These are phyloP conservation scores for Hyla sarda DNA, from an alignment of 2,113 vertebrate genomes.

Conservation along the genomic window DNA sequence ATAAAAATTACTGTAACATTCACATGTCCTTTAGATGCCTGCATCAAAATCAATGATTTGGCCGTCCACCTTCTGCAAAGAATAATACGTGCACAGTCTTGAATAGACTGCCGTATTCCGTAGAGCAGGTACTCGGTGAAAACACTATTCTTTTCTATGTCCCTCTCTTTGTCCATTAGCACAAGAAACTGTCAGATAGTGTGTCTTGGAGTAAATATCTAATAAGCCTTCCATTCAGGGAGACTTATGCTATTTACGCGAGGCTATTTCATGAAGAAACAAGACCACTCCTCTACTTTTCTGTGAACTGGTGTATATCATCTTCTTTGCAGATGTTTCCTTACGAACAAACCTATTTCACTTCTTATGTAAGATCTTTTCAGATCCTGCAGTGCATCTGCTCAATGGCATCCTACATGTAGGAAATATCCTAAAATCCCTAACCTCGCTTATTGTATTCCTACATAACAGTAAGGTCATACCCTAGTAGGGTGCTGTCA, in stretches of 20 bases:
- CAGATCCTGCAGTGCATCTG: not conserved
- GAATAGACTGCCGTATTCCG: constrained; percentile 39
- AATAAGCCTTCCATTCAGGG: constrained; percentile 6
- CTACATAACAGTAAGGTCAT: no score
- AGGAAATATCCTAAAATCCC: no score
- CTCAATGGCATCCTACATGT: not conserved
- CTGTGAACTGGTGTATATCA: not conserved
- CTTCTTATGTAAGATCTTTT: not conserved
- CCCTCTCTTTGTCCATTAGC: constrained; percentile 20
- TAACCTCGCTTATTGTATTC: no score
- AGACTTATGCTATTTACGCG: not conserved
- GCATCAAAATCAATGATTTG: constrained; percentile 50
- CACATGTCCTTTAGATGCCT: constrained; percentile 48
- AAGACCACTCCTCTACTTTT: not conserved
- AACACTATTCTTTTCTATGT: constrained; percentile 11
- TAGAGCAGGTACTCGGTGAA: constrained; percentile 18
- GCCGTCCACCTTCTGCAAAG: constrained; percentile 32
- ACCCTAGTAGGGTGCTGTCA: no score
- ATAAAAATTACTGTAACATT: constrained; percentile 48
- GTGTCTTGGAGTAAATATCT: not conserved
- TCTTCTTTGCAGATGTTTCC: not conserved
- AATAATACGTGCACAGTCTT: constrained; percentile 11
- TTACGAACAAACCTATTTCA: not conserved
- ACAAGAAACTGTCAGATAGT: constrained; percentile 24
- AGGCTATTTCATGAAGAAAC: not conserved